Base-by-base conservation (phyloP, 1,140 invertebrate genomes). In the Nasonia giraulti region DNA sequence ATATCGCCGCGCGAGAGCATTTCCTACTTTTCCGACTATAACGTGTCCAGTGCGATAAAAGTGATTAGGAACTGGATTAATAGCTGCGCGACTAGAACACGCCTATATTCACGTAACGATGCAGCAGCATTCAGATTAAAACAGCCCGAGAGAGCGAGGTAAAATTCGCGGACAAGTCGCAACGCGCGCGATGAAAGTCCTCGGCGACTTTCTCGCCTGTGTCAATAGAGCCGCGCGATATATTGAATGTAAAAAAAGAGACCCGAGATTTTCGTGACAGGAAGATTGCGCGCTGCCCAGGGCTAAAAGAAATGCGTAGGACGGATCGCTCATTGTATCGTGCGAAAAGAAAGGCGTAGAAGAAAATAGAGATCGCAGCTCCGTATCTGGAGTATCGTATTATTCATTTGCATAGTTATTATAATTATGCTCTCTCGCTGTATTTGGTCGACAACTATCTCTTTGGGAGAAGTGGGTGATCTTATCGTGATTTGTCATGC, bases 101-200 rank as follows among this genome's bases (percentile, higher is more conserved):
- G 55, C 55, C 55, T 62, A 55, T 17, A 37, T 37, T 62, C 55
- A 62, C 55, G 55, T 62, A 62, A 62, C 55, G 20, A 62, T 62
- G 55, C 55, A n/a, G 55, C 20, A 62, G 55, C 20, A 62, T n/a
- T 20, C n/a, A 62, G 20, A 62, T 0, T 20, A 20, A 62, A 5
- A n/a, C 4, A 62, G 17, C 55, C 20, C 7, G 20, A 37, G 33
- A 37, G 33, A 62, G 20, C 55, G 55, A 62, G 20, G 20, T 62
- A 20, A 62, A 62, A 62, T 50, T 62, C 20, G 55, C 55, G 14
- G 20, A 33, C 14, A 14, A 20, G 68, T n/a, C n/a, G n/a, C n/a
- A n/a, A n/a, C n/a, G n/a, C n/a, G n/a, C n/a, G n/a, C n/a, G n/a
- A 71, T 71, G 68, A 71, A 71, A 71, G 68, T 71, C 31, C 55